A percentile compares a stretch with the other conserved stretches of the same genome.
Evolutionary conservation across 2,113 vertebrate genomes (phyloP).

Genomic region (Tychaedon coryphoeus): DNA sequence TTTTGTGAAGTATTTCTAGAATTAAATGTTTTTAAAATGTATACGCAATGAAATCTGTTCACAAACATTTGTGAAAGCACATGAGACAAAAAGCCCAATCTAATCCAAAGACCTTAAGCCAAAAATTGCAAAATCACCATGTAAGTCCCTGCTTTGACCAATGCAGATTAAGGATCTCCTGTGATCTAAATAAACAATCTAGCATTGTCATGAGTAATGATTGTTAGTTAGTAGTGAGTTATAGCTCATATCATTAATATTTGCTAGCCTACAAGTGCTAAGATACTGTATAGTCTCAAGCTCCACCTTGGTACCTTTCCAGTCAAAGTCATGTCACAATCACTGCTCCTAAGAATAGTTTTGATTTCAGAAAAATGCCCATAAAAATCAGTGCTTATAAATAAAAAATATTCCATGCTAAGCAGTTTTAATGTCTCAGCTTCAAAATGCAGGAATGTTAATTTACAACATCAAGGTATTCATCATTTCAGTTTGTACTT

Average conservation of each 20-base stretch:
- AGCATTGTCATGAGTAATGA: neutral
- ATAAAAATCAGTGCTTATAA: neutral
- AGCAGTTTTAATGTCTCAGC: neutral
- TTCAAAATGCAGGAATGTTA: neutral
- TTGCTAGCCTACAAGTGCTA: neutral
- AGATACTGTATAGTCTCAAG: neutral
- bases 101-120: neutral
- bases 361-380: neutral
- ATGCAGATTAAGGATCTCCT: neutral
- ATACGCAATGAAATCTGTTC: neutral
- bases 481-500: neutral
- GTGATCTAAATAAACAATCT: neutral
- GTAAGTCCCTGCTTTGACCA: neutral
- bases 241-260: neutral
- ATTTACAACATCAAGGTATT: neutral
- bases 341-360: neutral
- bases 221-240: neutral
- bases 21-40: neutral
- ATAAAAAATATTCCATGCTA: neutral
- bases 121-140: neutral
- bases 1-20: neutral
- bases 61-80: neutral
- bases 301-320: neutral
- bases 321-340: neutral
- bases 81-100: neutral